Evolutionary conservation across 1,140 invertebrate species (phyloP), one percentile per base, ranked within the genome.

Genomic region (Panonychus citri): DNA sequence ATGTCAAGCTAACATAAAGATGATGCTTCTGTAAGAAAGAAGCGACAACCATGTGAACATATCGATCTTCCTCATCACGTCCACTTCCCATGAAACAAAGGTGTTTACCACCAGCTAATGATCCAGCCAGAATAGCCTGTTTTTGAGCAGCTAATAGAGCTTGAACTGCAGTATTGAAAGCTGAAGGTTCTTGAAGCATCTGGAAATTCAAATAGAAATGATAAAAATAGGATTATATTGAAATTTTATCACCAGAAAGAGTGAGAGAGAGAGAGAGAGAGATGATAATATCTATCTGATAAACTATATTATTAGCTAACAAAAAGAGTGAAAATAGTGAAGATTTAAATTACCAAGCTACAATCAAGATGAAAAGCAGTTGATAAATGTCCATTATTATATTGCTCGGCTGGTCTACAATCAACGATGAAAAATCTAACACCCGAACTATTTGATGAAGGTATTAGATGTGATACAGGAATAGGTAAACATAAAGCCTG

Each of bases 291-390:
- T 17, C 13, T n/a, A 40, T 40, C 39, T 7, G 2, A 40, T 13
- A 13, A 40, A 40, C 13, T 40, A 40, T 40, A 17, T 40, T 2
- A 40, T 40, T 17, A 3, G 13, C 19, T n/a, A 40, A n/a, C 39
- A 46, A 10, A 10, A 46, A 46, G 19, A 21, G 19, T 2, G 21
- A 34, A 34, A 7, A 34, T 34, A 12, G 5, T 34, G 30, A 34
- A 5, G 30, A 7, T 5, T 34, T 34, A 34, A 68, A 70, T 67
- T 67, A 82, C 80, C 64, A 96, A 74, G 71, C 88, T 89, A 65
- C 88, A 90, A 72, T 97, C 93, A 27, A 99, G 75, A 73, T 96
- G 93, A 74, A 97, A 97, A 43, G 94, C 91, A 51, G 89, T 96
- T 2, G 85, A 82, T 60, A 97, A 76, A 73, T 96, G 90, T 1